phyloP scores from a whole-genome alignment of 2,797 vertebrate genomes.

The Limnodromus scolopaceus region DNA sequence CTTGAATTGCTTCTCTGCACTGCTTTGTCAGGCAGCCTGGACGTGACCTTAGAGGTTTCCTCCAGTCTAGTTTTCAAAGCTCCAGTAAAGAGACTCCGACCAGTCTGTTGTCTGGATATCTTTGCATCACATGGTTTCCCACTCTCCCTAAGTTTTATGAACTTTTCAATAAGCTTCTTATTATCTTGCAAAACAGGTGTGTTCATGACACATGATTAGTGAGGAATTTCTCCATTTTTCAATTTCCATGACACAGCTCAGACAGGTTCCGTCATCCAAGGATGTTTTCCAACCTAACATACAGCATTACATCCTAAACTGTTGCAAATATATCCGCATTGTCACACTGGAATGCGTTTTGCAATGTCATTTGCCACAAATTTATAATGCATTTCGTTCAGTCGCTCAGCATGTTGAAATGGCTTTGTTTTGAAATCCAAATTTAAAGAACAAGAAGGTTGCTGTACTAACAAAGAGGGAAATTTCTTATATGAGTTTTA shows the following conservation, averaged over 20 bases:
- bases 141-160: not conserved
- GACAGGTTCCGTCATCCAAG: not conserved
- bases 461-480: not conserved
- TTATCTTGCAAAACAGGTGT: not conserved
- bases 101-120: not conserved
- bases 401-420: slow-evolving; percentile 30
- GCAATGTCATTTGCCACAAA: not conserved
- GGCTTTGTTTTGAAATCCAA: slow-evolving; percentile 26
- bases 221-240: not conserved
- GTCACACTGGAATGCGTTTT: not conserved
- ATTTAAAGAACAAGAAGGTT: not conserved
- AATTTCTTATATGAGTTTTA: not conserved
- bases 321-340: not conserved
- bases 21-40: not conserved
- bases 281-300: not conserved
- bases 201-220: not conserved
- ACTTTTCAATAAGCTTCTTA: not conserved
- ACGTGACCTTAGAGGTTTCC: not conserved
- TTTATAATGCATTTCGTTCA: slow-evolving; percentile 3
- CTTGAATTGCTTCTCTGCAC: not conserved
- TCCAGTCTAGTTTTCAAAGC: not conserved
- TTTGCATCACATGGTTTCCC: not conserved
- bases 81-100: not conserved
- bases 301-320: not conserved
- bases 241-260: not conserved